Evolutionary conservation across 2,113 vertebrate species (phyloP), one percentile per base, ranked within the genome.

Genomic region (Ageneiosus marmoratus): DNA sequence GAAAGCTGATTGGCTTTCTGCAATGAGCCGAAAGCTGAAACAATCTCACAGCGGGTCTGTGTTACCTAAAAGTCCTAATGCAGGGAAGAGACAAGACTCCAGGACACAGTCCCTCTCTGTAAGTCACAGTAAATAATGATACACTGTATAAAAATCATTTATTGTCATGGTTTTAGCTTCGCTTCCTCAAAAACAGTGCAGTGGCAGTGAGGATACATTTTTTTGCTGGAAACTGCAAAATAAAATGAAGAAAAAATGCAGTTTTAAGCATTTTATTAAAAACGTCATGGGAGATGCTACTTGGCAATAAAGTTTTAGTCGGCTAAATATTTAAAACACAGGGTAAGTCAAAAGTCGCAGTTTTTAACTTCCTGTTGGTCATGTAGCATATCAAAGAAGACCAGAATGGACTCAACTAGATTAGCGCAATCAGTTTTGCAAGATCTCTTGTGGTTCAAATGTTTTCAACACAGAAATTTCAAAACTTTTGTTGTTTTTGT

Each of bases 1-100:
- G 70, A 90, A 87, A 11, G 90, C 89, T 62, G 95, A 97, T 87
- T 99, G 98, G 97, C 88, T 99, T 76, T 94, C 96, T 51, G 95
- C 88, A 81, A 92, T 99, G 90, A 93, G 96, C 75, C 95, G 95
- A 88, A 97, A 92, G 91, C 93, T 92, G 91, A 95, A 88, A 79
- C 82, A 60, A 88, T 86, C 91, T 89, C 84, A 24, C 88, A 84
- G 24, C 88, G 80, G 67, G 90, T 90, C 72, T 81, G 89, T 0
- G 27, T 44, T 88, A 2, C 87, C 89, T 29, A 91, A 88, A 87
- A 95, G 89, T 37, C 91, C 94, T 6, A 85, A 75, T 65, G 18
- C 24, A 48, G 82, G 89, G 8, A 96, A 93, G 86, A 94, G 89
- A 88, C 94, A 90, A 22, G 95, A 95, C 0, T 69, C 89, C 50